Evolutionary conservation across 2,797 vertebrate species (phyloP).

Genomic region (Sebastes vulpes): DNA sequence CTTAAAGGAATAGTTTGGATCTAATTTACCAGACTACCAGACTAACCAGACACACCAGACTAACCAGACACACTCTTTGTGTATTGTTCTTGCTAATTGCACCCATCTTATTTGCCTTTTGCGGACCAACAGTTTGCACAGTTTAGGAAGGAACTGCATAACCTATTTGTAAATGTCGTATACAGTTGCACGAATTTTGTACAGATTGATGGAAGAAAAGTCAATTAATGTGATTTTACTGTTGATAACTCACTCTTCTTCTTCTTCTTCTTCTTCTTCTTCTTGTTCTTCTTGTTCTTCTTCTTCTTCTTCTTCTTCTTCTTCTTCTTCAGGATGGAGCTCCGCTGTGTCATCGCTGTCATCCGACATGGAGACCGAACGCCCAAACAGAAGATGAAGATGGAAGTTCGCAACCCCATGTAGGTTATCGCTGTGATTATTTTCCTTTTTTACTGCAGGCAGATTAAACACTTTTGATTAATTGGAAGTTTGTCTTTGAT

Average conservation of each 20-base stretch:
- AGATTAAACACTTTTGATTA: neutral
- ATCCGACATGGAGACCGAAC: constrained; percentile 97
- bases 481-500: neutral
- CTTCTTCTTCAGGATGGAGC: constrained; percentile 92
- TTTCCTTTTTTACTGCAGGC: neutral
- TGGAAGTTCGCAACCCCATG: constrained; percentile 98
- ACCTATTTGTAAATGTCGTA: too few species aligned
- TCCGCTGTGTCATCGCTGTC: constrained; percentile 97
- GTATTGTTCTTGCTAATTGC: too few species aligned
- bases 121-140: too few species aligned
- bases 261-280: neutral
- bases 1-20: neutral
- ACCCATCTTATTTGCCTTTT: too few species aligned
- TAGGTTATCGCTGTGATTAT: constrained; percentile 59
- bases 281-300: neutral
- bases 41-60: too few species aligned
- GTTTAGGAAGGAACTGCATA: too few species aligned
- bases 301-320: neutral
- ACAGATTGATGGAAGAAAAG: neutral
- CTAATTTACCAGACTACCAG: too few species aligned
- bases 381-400: constrained; percentile 99
- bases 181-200: neutral
- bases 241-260: neutral
- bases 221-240: neutral
- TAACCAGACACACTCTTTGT: too few species aligned